phyloP scores from a whole-genome alignment of 2,888 invertebrate genomes.

The Zaprionus obscuricornis region DNA sequence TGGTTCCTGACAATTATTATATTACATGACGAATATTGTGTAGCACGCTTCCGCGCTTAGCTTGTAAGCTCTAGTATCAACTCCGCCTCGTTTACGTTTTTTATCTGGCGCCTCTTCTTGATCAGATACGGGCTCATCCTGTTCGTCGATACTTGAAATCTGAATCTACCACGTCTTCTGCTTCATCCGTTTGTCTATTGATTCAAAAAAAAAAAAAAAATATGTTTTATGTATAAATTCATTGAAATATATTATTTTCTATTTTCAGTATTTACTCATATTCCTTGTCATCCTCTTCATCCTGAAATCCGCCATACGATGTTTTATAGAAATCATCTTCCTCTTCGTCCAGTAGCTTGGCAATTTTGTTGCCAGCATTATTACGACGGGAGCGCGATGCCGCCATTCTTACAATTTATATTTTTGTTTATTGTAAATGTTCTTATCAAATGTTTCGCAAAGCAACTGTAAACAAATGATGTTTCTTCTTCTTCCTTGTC shows the following conservation, averaged over 20 bases:
- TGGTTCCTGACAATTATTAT: constrained; percentile 80
- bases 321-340: constrained; percentile 99
- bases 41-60: constrained; percentile 83
- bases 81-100: constrained; percentile 86
- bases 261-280: constrained; percentile 87
- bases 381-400: constrained; percentile 89
- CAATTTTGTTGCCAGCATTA: constrained; percentile 97
- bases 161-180: constrained; percentile 96
- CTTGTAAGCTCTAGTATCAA: constrained; percentile 94
- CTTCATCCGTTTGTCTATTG: constrained; percentile 83
- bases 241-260: background rate
- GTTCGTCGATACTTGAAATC: constrained; percentile 98
- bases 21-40: no score
- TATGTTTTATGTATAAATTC: background rate
- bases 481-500: no score
- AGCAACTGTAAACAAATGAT: no score
- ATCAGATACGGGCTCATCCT: constrained; percentile 95
- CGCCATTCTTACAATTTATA: constrained; percentile 65
- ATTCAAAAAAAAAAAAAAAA: background rate
- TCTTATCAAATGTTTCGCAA: no score
- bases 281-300: constrained; percentile 92
- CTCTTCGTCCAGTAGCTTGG: constrained; percentile 94
- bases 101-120: constrained; percentile 88
- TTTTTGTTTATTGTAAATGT: background rate
- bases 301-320: constrained; percentile 99